Conservation (phyloP, 2,888 invertebrate genomes). For the Andrena chrysosceles region DNA sequence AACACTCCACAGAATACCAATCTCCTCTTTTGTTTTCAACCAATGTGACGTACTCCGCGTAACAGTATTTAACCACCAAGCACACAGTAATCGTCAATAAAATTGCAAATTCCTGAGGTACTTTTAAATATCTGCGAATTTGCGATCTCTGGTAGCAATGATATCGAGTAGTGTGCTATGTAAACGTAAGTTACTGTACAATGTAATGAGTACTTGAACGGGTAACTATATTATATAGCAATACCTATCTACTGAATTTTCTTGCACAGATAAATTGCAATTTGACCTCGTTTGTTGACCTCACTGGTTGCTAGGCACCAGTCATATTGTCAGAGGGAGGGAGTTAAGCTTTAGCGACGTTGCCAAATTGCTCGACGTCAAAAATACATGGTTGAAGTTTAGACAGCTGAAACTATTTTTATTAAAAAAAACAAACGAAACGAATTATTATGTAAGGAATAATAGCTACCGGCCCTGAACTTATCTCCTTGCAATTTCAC, state of each 20-base stretch:
- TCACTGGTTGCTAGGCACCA: conserved; percentile 72
- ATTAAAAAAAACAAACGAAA: not conserved
- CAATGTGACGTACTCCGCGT: not conserved
- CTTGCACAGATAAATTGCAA: conserved; percentile 56
- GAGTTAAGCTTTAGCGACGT: conserved; percentile 68
- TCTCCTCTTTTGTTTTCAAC: conserved; percentile 14
- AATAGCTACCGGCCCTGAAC: not conserved
- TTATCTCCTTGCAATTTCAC: not conserved
- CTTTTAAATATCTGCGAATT: no score
- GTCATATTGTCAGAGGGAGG: conserved; percentile 42
- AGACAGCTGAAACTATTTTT: not conserved
- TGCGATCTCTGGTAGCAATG: not conserved
- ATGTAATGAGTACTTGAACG: not conserved
- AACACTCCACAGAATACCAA: not conserved
- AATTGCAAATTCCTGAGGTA: no score
- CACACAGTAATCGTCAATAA: not conserved
- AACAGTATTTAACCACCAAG: not conserved
- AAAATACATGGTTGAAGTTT: conserved; percentile 26
- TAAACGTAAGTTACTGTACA: no score
- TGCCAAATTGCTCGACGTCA: conserved; percentile 61
- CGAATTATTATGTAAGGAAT: not conserved
- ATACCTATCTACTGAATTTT: conserved; percentile 39
- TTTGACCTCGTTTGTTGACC: conserved; percentile 75
- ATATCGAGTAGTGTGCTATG: not conserved
- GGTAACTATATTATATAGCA: conserved; percentile 4